Base-by-base conservation (phyloP, 2,797 vertebrate species). In the Anniella stebbinsi region DNA sequence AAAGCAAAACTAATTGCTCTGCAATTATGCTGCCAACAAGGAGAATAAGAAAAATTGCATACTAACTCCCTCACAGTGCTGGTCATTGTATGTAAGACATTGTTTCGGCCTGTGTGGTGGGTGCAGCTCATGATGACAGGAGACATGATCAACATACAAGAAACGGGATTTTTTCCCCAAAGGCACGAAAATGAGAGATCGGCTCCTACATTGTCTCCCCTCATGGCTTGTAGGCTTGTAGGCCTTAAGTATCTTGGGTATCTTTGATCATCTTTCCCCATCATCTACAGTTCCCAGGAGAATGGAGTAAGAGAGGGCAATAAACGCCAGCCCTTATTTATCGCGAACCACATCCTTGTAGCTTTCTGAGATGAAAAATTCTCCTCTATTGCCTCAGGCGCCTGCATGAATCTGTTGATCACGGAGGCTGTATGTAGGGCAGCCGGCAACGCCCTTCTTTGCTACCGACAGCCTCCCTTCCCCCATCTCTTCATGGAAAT, bases 201-300 rank as follows among this genome's bases (percentile, higher is more conserved):
- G 9, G 36, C 12, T 90, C 36, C 54, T 89, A 36, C 36, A 48
- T 80, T 70, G 28, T 69, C 48, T 70, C 28, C 67, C 48, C 88
- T 41, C 9, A 21, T 72, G 87, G 38, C 89, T 87, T 63, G 33
- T 88, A 57, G 7, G 0, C 78, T 87, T 85, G 70, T 92, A n/a
- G n/a, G 93, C 88, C 89, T 0, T 48, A 77, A 93, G 88, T 84
- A 89, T 78, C 45, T 69, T 86, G 0, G 0, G 90, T 91, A 92
- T 88, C 94, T 93, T 60, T 67, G 57, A 57, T 89, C 93, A 92
- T 90, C 41, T 92, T 94, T 84, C 86, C 23, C 93, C 95, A 93
- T 94, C 92, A 92, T 95, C 94, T 91, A 25, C 36, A 89, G 89
- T 92, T 91, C 94, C 94, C 84, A 89, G 88, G 93, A 86, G 93